phyloP scores from a whole-genome alignment of 2,797 vertebrate genomes.

The Cyclura pinguis region DNA sequence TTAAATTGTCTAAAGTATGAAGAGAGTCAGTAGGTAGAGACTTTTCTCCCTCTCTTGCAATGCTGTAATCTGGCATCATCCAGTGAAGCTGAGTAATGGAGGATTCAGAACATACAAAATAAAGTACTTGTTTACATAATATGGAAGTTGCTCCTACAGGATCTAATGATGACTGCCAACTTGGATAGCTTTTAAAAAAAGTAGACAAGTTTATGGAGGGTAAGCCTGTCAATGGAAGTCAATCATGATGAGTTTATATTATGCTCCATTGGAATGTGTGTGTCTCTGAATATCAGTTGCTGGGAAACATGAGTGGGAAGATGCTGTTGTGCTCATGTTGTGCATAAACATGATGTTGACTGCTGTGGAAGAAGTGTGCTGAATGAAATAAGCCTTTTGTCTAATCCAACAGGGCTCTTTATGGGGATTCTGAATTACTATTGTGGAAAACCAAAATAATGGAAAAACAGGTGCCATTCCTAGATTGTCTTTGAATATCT shows the following conservation, averaged over 20 bases:
- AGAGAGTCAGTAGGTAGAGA: background rate
- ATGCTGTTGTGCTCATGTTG: background rate
- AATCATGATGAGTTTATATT: background rate
- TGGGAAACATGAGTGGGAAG: background rate
- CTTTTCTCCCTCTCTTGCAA: background rate
- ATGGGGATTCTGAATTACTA: background rate
- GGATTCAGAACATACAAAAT: background rate
- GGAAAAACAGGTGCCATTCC: background rate
- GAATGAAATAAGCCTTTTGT: background rate
- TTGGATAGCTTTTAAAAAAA: background rate
- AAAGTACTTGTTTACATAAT: background rate
- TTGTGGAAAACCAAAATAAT: background rate
- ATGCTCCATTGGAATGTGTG: background rate
- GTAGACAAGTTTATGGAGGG: background rate
- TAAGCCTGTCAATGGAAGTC: background rate
- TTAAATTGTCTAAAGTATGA: background rate
- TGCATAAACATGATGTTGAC: background rate
- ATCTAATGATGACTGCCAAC: background rate
- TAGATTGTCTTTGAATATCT: background rate
- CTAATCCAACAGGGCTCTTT: background rate
- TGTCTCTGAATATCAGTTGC: background rate
- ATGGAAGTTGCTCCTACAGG: background rate
- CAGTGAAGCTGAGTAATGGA: background rate
- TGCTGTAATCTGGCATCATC: background rate
- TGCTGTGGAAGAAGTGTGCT: background rate